Base-by-base conservation (phyloP, 2,113 vertebrate genomes). In the Paramisgurnus dabryanus region DNA sequence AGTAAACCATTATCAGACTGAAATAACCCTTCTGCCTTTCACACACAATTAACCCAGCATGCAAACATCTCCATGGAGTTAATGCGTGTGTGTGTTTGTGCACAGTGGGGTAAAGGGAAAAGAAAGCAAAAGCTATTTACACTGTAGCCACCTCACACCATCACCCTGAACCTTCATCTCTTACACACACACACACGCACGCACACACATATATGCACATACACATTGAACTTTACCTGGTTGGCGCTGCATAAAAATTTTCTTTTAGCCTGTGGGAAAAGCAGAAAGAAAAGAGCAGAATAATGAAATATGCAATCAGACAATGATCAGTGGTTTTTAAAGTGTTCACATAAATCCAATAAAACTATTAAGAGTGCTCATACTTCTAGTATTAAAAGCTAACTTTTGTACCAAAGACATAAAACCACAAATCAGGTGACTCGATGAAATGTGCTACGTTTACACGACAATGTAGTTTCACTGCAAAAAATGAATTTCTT, bases 221-320 rank as follows among this genome's bases (percentile, higher is more conserved):
- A 69, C 49, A 61, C 27, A 84, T 34, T 22, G 67, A 17, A 41
- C 18, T 55, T 87, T 93, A 94, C 93, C 93, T 93, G 82, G 85
- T 83, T 41, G 91, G 82, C 39, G 84, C 85, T 80, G 86, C 80
- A 61, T 86, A 87, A 69, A 90, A 57, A 4, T 86, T 74, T 78
- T 86, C 89, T 88, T 92, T 94, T 83, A 90, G 74, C 80, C 93
- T 94, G 87, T 39, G 83, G 50, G 80, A 40, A 85, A 58, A 45
- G 6, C 17, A 78, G n/a, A 84, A 3, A 77, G 60, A 45, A 63
- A 40, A 43, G 53, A 45, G 39, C n/a, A 6, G 40, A 77, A 70
- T 70, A 49, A 39, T 64, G 0, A 50, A 5, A 43, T 71, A 39
- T 43, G 9, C 12, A 65, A 40, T 53, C 34, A 71, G 63, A 50